These are phyloP conservation scores for Peribatodes rhomboidaria DNA, from an alignment of 2,888 invertebrate genomes.

Conservation along the genomic window DNA sequence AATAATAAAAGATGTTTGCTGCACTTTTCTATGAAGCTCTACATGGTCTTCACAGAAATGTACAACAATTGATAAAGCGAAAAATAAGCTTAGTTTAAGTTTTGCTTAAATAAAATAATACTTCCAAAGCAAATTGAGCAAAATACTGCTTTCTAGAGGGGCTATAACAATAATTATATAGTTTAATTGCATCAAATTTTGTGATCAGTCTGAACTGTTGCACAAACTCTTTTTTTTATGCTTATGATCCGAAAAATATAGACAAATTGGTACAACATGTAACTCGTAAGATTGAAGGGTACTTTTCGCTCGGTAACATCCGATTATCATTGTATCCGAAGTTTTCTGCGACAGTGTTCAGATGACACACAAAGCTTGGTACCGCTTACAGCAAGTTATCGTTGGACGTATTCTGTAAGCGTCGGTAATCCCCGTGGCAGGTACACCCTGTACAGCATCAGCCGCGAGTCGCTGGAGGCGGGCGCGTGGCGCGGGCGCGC, in stretches of 20 bases:
- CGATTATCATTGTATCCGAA: no score
- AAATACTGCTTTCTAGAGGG: conserved; percentile 9
- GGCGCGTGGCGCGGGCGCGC: conserved; percentile 89
- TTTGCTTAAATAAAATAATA: conserved; percentile 6
- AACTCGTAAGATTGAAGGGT: no score
- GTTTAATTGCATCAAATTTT: neutral
- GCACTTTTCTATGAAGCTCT: neutral
- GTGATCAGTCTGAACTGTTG: neutral
- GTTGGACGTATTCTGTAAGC: neutral
- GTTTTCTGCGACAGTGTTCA: no score
- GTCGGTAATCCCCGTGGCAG: conserved; percentile 57
- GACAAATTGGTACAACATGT: no score
- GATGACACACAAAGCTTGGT: no score
- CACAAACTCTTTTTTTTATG: neutral
- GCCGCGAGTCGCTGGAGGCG: conserved; percentile 67
- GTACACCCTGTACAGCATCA: conserved; percentile 89
- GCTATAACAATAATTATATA: neutral
- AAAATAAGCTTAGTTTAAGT: conserved; percentile 3
- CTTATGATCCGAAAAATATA: no score
- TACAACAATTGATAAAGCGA: neutral
- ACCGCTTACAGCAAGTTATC: neutral
- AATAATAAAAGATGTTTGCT: neutral
- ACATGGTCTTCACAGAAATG: neutral
- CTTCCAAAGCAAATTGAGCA: neutral
- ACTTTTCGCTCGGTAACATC: no score